phyloP scores from a whole-genome alignment of 2,888 invertebrate genomes.

The Rhimphoctona megacephalus region DNA sequence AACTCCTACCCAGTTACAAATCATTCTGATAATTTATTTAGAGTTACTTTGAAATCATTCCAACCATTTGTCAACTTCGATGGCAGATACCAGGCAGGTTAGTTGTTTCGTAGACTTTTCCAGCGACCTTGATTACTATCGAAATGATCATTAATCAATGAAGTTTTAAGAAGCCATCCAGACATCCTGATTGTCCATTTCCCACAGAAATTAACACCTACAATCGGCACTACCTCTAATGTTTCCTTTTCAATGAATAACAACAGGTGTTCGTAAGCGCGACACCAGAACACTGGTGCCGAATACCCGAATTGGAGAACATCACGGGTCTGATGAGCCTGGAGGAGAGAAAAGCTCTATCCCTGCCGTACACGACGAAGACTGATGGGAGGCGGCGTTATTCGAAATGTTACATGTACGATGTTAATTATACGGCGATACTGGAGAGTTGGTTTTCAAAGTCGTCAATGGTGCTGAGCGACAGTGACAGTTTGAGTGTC shows the following conservation, averaged over 20 bases:
- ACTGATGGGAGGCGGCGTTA: conserved; percentile 84
- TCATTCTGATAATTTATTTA: too few species aligned
- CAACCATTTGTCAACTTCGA: not conserved
- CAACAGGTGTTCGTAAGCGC: conserved; percentile 89
- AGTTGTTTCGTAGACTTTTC: not conserved
- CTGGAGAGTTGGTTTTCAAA: conserved; percentile 79
- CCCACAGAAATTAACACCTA: not conserved
- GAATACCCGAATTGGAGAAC: conserved; percentile 86
- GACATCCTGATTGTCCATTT: not conserved
- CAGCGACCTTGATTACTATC: not conserved
- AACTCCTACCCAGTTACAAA: not conserved
- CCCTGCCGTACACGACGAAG: conserved; percentile 85
- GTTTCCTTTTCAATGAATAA: not conserved
- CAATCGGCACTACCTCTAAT: not conserved
- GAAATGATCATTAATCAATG: not conserved
- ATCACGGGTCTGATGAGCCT: conserved; percentile 85
- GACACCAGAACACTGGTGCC: conserved; percentile 90
- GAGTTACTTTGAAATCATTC: too few species aligned
- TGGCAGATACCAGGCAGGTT: too few species aligned
- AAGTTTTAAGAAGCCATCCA: not conserved
- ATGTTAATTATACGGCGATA: conserved; percentile 85
- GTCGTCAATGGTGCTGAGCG: conserved; percentile 43
- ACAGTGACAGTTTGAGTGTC: conserved; percentile 39
- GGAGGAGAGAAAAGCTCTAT: conserved; percentile 86
- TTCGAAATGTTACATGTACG: conserved; percentile 86